Percentiles rank a stretch among this genome's conserved stretches.
Evolutionary conservation across 2,797 vertebrate genomes (phyloP).

Genomic region (Hylomyscus alleni): DNA sequence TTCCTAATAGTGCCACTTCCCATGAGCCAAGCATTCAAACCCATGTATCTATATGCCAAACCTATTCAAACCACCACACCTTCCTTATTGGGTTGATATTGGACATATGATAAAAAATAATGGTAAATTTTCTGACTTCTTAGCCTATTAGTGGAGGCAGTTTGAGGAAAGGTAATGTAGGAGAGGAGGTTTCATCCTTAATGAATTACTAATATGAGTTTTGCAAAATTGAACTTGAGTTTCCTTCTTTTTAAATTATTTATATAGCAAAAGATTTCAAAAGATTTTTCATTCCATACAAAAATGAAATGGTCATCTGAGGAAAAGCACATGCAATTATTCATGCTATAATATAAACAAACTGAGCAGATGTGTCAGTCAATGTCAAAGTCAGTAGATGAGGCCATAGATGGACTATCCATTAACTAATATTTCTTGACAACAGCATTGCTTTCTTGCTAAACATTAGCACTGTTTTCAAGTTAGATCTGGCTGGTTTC

Average conservation of each 20-base stretch:
- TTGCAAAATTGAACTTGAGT: not conserved
- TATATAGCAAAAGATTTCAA: slow-evolving; percentile 21
- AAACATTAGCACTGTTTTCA: slow-evolving; percentile 5
- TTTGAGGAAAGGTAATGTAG: fast-evolving
- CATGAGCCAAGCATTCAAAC: not conserved
- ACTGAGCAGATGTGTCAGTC: not conserved
- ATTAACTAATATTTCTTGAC: not conserved
- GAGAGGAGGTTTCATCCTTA: not conserved
- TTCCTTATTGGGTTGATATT: not conserved
- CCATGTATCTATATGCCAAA: not conserved
- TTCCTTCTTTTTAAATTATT: slow-evolving; percentile 27
- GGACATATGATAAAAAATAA: not conserved
- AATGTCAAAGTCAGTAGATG: not conserved
- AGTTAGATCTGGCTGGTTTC: slow-evolving; percentile 4
- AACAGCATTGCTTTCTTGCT: not conserved
- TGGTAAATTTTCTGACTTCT: not conserved
- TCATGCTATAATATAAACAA: not conserved
- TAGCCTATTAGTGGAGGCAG: no score
- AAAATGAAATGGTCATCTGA: not conserved
- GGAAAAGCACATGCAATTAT: not conserved
- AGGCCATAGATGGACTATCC: not conserved
- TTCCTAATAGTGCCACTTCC: not conserved
- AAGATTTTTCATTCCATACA: not conserved
- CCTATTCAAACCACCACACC: not conserved
- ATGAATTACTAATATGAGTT: not conserved